These are phyloP conservation scores for Phainopepla nitens DNA, from an alignment of 2,113 vertebrate species.

Conservation along the genomic window DNA sequence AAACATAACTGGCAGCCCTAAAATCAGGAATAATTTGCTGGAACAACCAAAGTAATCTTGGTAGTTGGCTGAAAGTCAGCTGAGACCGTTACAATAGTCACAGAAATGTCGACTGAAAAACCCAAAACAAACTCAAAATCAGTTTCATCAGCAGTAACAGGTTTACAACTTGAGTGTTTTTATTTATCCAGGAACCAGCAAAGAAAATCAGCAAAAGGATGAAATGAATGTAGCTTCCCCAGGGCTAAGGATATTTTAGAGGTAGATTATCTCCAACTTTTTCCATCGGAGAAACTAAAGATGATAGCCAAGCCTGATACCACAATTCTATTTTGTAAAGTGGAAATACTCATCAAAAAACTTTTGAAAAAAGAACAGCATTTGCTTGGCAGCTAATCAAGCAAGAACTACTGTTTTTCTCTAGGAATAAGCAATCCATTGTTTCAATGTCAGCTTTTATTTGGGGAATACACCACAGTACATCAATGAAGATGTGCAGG, in stretches of 20 bases:
- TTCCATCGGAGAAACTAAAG: background rate
- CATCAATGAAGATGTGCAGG: background rate
- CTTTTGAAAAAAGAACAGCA: background rate
- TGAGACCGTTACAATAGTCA: background rate
- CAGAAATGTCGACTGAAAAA: background rate
- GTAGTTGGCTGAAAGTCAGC: background rate
- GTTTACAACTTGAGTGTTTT: background rate
- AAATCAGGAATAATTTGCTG: background rate
- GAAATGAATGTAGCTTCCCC: background rate
- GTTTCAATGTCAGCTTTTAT: background rate
- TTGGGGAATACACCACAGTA: background rate
- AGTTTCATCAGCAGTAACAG: background rate
- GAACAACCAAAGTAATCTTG: background rate
- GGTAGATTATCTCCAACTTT: background rate
- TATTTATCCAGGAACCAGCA: background rate
- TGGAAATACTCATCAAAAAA: background rate
- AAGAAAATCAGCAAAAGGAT: background rate
- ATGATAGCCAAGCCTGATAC: background rate
- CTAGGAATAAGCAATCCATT: background rate
- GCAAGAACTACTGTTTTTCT: background rate
- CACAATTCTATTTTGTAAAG: background rate
- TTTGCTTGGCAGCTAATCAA: slow-evolving; percentile 1
- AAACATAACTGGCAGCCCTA: background rate
- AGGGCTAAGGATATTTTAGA: background rate
- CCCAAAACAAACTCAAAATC: background rate